Conservation (phyloP, 2,113 vertebrate species). For the Calyptommatus sinebrachiatus region DNA sequence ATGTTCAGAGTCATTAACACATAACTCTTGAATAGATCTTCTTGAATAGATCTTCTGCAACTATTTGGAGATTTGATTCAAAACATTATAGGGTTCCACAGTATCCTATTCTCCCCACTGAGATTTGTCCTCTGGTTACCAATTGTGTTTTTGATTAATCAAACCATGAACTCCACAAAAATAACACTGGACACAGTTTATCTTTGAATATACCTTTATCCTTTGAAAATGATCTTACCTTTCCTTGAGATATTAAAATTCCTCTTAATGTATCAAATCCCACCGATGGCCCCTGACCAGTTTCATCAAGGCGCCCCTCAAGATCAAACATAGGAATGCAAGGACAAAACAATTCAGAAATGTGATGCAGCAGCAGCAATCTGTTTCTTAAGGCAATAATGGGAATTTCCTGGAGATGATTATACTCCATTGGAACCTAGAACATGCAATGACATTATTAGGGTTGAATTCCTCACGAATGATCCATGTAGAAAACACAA, state of each 20-base stretch:
- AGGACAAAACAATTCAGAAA: slow-evolving; percentile 97
- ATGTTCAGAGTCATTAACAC: too few relatives aligned
- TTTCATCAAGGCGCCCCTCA: slow-evolving; percentile 90
- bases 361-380: slow-evolving; percentile 91
- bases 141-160: too few relatives aligned
- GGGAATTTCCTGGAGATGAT: slow-evolving; percentile 93
- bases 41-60: too few relatives aligned
- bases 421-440: slow-evolving; percentile 98
- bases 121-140: too few relatives aligned
- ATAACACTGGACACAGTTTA: not conserved
- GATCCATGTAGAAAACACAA: not conserved
- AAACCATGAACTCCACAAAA: not conserved
- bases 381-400: slow-evolving; percentile 91
- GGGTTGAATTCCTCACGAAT: not conserved
- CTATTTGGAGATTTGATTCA: too few relatives aligned
- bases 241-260: slow-evolving; percentile 97
- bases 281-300: slow-evolving; percentile 88
- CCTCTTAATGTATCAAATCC: slow-evolving; percentile 92
- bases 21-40: too few relatives aligned
- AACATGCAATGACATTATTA: slow-evolving; percentile 1
- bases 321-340: slow-evolving; percentile 99
- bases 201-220: not conserved
- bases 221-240: slow-evolving; percentile 71
- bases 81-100: too few relatives aligned
- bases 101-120: too few relatives aligned